phyloP scores from a whole-genome alignment of 2,888 invertebrate genomes.

The Caenorhabditis macrosperma region DNA sequence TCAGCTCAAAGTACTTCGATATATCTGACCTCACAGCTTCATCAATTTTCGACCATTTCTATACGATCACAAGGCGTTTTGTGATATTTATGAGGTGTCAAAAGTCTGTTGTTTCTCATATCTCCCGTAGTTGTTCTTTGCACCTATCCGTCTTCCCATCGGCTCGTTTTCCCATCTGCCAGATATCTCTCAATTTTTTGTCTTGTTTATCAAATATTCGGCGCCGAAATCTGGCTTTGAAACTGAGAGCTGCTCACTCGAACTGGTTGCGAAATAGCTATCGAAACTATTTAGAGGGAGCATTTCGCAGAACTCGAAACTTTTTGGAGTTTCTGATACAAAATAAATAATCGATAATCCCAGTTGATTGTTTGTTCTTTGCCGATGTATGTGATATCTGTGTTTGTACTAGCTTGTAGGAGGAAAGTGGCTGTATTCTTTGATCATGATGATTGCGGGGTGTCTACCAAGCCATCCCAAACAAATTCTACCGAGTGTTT shows the following conservation, averaged over 20 bases:
- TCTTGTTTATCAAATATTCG: slow-evolving; percentile 21
- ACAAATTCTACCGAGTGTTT: neutral
- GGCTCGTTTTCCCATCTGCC: neutral
- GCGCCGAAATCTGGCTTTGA: slow-evolving; percentile 19
- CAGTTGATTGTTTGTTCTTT: slow-evolving; percentile 5
- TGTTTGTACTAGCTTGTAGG: slow-evolving; percentile 7
- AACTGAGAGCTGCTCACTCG: neutral
- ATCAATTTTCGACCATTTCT: neutral
- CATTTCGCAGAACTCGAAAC: neutral
- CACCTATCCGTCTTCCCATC: slow-evolving; percentile 12
- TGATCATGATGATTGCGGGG: neutral
- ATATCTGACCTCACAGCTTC: neutral
- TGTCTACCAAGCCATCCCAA: neutral
- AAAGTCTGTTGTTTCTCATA: neutral
- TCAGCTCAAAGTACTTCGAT: neutral
- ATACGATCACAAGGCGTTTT: neutral
- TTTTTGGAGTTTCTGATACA: neutral
- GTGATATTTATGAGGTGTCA: slow-evolving; percentile 20
- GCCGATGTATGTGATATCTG: neutral
- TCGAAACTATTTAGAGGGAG: no score
- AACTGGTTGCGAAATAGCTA: slow-evolving; percentile 1
- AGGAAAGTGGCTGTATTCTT: neutral
- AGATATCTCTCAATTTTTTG: neutral
- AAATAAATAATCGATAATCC: neutral
- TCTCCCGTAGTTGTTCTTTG: slow-evolving; percentile 20